Evolutionary conservation across 2,888 invertebrate genomes (phyloP).

Genomic region (Scotopteryx bipunctaria): DNA sequence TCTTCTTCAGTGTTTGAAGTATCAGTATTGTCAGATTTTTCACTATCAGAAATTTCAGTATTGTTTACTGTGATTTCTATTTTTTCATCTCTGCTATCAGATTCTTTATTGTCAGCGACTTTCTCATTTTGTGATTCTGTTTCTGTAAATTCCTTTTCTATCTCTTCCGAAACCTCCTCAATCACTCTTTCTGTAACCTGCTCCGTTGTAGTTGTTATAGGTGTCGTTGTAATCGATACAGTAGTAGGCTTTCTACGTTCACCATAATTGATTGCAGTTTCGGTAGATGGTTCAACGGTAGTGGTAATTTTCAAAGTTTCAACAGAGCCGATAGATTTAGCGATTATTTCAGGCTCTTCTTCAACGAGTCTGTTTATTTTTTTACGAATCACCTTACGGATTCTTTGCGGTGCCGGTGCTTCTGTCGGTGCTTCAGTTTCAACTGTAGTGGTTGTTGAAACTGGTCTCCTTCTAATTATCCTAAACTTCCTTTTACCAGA

Average conservation of each 20-base stretch:
- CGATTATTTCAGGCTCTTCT: conserved; percentile 53
- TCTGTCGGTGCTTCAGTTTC: conserved; percentile 45
- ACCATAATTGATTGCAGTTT: conserved; percentile 65
- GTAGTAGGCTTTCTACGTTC: conserved; percentile 50
- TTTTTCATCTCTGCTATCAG: conserved; percentile 14
- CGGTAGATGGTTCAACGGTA: conserved; percentile 48
- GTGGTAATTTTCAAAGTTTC: conserved; percentile 43
- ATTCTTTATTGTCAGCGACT: conserved; percentile 3
- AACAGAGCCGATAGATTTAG: conserved; percentile 53
- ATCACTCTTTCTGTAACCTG: conserved; percentile 28
- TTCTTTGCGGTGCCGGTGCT: conserved; percentile 43
- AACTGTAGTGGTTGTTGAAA: conserved; percentile 34
- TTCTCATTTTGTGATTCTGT: conserved; percentile 16
- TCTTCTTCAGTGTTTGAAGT: conserved; percentile 21
- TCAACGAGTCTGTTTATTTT: conserved; percentile 57
- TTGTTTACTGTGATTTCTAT: conserved; percentile 19
- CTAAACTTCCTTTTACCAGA: conserved; percentile 65
- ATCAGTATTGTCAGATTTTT: conserved; percentile 1
- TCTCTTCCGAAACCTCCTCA: conserved; percentile 34
- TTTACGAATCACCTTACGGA: conserved; percentile 72
- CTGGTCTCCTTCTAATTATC: conserved; percentile 66
- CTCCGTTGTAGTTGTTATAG: conserved; percentile 30
- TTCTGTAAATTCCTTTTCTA: conserved; percentile 15
- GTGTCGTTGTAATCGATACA: conserved; percentile 27
- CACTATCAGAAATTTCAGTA: not conserved